A percentile compares a stretch with the other conserved stretches of the same genome.
phyloP scores from a whole-genome alignment of 2,797 vertebrate species.

The Rhynchotus rufescens region DNA sequence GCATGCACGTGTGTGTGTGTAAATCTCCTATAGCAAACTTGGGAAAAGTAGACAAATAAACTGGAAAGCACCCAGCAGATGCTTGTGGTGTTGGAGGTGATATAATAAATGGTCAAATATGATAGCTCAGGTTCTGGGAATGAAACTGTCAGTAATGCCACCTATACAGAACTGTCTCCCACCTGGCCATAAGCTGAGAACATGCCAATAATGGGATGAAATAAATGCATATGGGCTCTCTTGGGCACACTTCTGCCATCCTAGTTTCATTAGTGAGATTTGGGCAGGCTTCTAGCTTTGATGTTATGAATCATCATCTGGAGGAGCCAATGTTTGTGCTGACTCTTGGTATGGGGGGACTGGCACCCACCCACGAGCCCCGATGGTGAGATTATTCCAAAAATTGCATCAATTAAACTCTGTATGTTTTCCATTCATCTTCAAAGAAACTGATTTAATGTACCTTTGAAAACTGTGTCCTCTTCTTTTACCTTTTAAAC shows the following conservation, averaged over 20 bases:
- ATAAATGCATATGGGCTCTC: not conserved
- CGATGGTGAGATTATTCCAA: not conserved
- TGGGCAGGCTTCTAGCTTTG: not conserved
- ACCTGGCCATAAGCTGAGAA: not conserved
- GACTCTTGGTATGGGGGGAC: not conserved
- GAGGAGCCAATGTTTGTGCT: not conserved
- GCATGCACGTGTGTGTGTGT: not conserved
- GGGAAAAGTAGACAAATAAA: not conserved
- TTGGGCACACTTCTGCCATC: not conserved
- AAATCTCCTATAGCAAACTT: not conserved
- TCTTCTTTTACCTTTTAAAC: not conserved
- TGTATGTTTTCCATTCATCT: not conserved
- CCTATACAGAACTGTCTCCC: not conserved
- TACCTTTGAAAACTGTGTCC: not conserved
- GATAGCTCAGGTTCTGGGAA: not conserved
- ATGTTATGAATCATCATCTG: not conserved
- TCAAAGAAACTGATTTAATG: not conserved
- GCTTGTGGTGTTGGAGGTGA: not conserved
- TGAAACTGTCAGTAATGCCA: not conserved
- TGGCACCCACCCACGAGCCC: rapidly evolving
- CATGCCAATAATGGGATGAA: not conserved
- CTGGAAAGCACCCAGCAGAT: not conserved
- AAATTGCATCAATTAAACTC: not conserved
- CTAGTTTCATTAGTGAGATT: not conserved
- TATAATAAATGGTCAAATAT: not conserved